Evolutionary conservation across 2,113 vertebrate species (phyloP).

Genomic region (Callorhinus ursinus): DNA sequence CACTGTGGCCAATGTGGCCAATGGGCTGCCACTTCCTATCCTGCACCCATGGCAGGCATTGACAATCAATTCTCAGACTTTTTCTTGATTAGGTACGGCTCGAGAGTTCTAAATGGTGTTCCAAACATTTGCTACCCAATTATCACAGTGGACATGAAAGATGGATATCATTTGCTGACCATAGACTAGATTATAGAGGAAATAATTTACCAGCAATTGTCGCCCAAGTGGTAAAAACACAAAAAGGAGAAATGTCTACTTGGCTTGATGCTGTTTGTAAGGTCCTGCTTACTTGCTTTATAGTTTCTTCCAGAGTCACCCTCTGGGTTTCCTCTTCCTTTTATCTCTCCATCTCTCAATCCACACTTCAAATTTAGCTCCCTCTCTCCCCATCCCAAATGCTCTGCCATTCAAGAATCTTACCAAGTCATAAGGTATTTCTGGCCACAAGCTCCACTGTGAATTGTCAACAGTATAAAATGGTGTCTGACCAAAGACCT

Average conservation of each 20-base stretch:
- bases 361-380: not conserved
- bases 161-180: not conserved
- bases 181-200: not conserved
- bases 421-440: constrained; percentile 82
- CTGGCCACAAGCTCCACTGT: constrained; percentile 86
- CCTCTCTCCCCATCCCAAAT: not conserved
- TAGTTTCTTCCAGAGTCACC: not conserved
- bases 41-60: not conserved
- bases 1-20: not conserved
- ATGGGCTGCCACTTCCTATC: not conserved
- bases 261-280: not conserved
- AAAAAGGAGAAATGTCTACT: not conserved
- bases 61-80: not conserved
- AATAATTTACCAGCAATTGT: not conserved
- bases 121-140: not conserved
- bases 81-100: not conserved
- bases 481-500: constrained; percentile 88
- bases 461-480: constrained; percentile 77
- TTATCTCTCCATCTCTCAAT: not conserved
- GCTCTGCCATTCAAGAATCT: not conserved
- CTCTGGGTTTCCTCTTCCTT: not conserved
- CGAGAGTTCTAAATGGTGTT: not conserved
- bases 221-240: not conserved
- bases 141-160: not conserved
- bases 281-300: not conserved